These are phyloP conservation scores for Heliconius ismenius DNA, from an alignment of 2,888 invertebrate species.

Conservation along the genomic window DNA sequence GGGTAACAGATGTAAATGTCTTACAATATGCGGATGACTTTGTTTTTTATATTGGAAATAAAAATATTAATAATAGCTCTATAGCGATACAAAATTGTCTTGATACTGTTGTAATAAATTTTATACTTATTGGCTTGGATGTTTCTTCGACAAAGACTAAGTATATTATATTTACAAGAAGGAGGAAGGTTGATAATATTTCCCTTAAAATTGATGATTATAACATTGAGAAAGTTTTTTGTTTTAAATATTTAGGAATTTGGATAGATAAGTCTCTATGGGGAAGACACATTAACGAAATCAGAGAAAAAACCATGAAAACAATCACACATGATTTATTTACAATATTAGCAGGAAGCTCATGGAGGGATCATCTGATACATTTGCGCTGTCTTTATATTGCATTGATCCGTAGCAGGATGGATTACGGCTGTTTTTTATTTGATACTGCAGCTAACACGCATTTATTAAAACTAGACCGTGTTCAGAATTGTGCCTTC, in stretches of 20 bases:
- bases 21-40: slow-evolving; percentile 48
- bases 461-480: slow-evolving; percentile 42
- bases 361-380: slow-evolving; percentile 47
- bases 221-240: slow-evolving; percentile 40
- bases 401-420: slow-evolving; percentile 45
- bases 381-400: slow-evolving; percentile 47
- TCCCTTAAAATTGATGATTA: not conserved
- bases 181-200: not conserved
- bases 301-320: slow-evolving; percentile 25
- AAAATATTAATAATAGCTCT: slow-evolving; percentile 8
- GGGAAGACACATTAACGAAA: slow-evolving; percentile 37
- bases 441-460: slow-evolving; percentile 40
- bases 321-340: slow-evolving; percentile 23
- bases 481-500: slow-evolving; percentile 29
- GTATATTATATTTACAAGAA: not conserved
- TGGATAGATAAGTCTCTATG: slow-evolving; percentile 37
- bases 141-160: not conserved
- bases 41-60: slow-evolving; percentile 40
- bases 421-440: slow-evolving; percentile 46
- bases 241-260: slow-evolving; percentile 41
- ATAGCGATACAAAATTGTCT: slow-evolving; percentile 36
- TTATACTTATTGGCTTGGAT: slow-evolving; percentile 3
- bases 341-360: slow-evolving; percentile 29
- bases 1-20: slow-evolving; percentile 31
- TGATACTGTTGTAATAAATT: slow-evolving; percentile 28